Evolutionary conservation across 2,113 vertebrate genomes (phyloP), one percentile per base, ranked within the genome.

Genomic region (Pelodiscus sinensis): DNA sequence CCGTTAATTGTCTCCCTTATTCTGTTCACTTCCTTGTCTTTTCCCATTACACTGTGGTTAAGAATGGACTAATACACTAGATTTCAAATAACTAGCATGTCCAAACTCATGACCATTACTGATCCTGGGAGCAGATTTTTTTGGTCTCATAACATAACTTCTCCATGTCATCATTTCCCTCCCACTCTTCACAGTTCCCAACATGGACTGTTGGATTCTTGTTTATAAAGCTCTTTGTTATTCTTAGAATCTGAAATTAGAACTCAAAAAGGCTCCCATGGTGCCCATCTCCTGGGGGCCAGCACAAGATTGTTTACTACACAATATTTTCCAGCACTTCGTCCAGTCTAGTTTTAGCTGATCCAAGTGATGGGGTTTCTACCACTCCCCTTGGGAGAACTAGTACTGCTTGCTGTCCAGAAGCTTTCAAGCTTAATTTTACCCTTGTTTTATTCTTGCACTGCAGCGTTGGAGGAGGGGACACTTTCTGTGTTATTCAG

Each of bases 301-400:
- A 57, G 80, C 31, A 27, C 55, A 88, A 55, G 50, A 73, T 81
- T 85, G 62, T 87, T 91, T 87, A 83, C 90, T 91, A 91, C 38
- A 84, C 71, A 77, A 81, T 92, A 88, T 92, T 88, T 88, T 88
- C 78, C 78, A 81, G 86, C 71, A 82, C 86, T 92, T 92, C 88
- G 86, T 88, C 90, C 86, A 62, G 82, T 84, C 54, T 80, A 58
- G 62, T 88, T 85, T 88, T 84, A 77, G 78, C 84, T 87, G 80
- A 91, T 38, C 86, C 44, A 29, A 60, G 79, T 71, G 85, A 87
- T 87, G 85, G 68, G 58, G 29, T 75, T 51, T 91, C 81, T 91
- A 38, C 71, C 60, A 55, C 62, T 87, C 83, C 85, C 38, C 73
- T 79, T 82, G 81, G 81, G 90, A 91, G 58, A 87, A 25, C 38